Conservation (phyloP, 2,113 vertebrate species). For the Antigone vipio region DNA sequence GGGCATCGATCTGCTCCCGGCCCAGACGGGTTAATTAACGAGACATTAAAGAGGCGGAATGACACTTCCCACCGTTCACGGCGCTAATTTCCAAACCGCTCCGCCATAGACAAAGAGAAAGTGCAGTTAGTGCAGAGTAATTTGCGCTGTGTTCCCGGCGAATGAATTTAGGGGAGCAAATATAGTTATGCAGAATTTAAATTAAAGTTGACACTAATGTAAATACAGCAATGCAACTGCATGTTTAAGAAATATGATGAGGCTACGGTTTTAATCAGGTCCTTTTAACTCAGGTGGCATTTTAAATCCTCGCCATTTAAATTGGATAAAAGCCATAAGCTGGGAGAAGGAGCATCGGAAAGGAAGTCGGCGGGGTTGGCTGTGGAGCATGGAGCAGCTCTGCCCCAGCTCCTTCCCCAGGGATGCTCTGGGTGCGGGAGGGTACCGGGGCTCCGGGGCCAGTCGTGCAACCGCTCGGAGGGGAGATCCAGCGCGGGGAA, state of each 20-base stretch:
- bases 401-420: not conserved
- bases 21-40: conserved; percentile 70
- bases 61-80: conserved; percentile 69
- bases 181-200: conserved; percentile 81
- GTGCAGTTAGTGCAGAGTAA: conserved; percentile 70
- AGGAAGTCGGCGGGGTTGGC: not conserved
- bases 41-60: conserved; percentile 76
- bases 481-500: not conserved
- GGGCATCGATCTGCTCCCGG: not conserved
- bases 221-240: conserved; percentile 75
- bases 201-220: conserved; percentile 82
- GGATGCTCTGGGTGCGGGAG: not conserved
- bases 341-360: not conserved
- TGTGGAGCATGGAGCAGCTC: accelerated
- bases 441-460: not conserved
- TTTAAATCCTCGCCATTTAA: conserved; percentile 76
- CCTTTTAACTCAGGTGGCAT: conserved; percentile 74
- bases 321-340: conserved; percentile 70
- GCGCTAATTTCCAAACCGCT: conserved; percentile 77
- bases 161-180: conserved; percentile 79
- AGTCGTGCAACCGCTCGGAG: accelerated
- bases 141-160: conserved; percentile 68
- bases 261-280: conserved; percentile 79
- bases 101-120: conserved; percentile 75
- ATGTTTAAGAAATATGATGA: conserved; percentile 76